Base-by-base conservation (phyloP, 2,113 vertebrate species). In the Ibidorhyncha struthersii region DNA sequence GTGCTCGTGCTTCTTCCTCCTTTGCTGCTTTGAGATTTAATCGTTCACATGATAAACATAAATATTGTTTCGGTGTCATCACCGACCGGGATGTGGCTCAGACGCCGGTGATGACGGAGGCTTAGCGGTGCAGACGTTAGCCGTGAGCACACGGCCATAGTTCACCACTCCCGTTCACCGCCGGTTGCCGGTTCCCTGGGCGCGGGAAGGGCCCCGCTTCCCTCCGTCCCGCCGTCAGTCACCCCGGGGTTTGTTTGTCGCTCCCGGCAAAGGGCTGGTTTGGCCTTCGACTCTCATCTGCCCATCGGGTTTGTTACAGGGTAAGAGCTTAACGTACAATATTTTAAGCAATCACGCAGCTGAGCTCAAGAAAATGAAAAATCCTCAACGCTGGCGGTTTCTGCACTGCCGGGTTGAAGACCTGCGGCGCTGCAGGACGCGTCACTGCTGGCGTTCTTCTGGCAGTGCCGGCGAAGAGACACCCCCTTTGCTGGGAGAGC, bases 141-240 rank as follows among this genome's bases (percentile, higher is more conserved):
- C 58, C 47, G 0, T 17, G 2, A 25, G 45, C 2, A 23, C 6
- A 15, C 18, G 2, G 41, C 12, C 34, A 0, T 9, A 5, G 29
- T 8, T 30, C 69, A 19, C 50, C 6, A 2, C 8, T 41, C 23
- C 56, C 41, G 2, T 50, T 32, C 22, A 40, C 80, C 29, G 38
- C 43, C 8, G 62, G 17, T 12, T 45, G 52, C 36, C 40, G 9
- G 27, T 20, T 36, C 7, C 45, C 47, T 1, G 9, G 73, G 58
- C 1, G 2, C 4, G 2, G 49, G 73, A 13, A 19, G 1, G 15
- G 69, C 23, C 12, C 36, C 4, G 22, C 22, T 30, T 10, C 43
- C 56, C 38, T 27, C 26, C 45, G 6, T 15, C 32, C 47, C 2
- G 3, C 36, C 6, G 23, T 4, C 38, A 36, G 22, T 47, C 70